Evolutionary conservation across 2,113 vertebrate genomes (phyloP), one percentile per base, ranked within the genome.

Genomic region (Talpa occidentalis): DNA sequence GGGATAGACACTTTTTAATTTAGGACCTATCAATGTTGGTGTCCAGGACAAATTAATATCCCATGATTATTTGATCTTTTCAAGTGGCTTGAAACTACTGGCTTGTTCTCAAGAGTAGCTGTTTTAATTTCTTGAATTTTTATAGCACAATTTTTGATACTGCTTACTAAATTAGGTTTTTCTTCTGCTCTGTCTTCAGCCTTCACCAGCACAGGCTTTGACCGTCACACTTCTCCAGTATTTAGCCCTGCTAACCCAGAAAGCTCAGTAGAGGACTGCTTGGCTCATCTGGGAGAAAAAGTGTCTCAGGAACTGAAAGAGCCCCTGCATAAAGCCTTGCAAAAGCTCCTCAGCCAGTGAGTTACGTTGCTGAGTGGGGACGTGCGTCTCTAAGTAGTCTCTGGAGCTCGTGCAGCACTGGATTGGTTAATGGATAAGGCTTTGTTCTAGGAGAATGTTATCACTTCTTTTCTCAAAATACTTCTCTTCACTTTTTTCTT

Each of bases 191-290:
- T 96, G 72, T 95, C 79, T 82, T 88, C 96, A 99, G 99, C 98
- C 47, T 99, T 98, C 95, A 97, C 98, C 88, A 98, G 97, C 69
- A 98, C 99, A 60, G 99, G 99, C 47, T 99, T 99, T 95, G 99
- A 99, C 97, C 98, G 98, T 84, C 98, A 98, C 94, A 98, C 98
- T 1, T 99, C 99, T 12, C 98, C 98, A 6, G 99, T 99, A 95
- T 99, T 99, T 97, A 99, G 98, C 97, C 99, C 99, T 47, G 98
- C 98, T 47, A 98, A 98, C 95, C 99, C 99, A 2, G 99, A 99
- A 93, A 99, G 97, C 95, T 99, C 99, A 0, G 97, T 99, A 85
- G 99, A 99, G 97, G 99, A 99, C 93, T 99, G 98, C 96, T 98
- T 99, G 67, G 98, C 99, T 83, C 98, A 98, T 47, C 17, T 99